phyloP scores from a whole-genome alignment of 2,113 vertebrate species.

The Cyanistes caeruleus region DNA sequence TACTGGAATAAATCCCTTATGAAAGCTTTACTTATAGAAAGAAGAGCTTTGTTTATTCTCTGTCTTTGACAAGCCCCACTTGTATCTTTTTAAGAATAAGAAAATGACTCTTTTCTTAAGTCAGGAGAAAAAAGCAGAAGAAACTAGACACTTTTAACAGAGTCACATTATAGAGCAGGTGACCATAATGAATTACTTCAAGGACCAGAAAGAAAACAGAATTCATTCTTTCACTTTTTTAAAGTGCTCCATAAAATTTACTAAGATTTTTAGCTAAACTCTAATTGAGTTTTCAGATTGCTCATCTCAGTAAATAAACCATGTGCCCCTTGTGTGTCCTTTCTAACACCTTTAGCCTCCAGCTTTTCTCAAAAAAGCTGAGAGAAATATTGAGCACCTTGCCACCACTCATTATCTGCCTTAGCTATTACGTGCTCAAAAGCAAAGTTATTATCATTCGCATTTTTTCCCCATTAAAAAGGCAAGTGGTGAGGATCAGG shows the following conservation, averaged over 20 bases:
- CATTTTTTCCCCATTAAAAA: not conserved
- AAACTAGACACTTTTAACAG: not conserved
- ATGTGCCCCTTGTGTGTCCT: not conserved
- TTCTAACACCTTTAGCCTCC: not conserved
- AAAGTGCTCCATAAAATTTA: not conserved
- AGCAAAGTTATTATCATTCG: not conserved
- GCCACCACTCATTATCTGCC: not conserved
- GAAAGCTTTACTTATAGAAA: not conserved
- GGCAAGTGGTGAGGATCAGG: not conserved
- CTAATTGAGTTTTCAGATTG: not conserved
- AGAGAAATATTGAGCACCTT: not conserved
- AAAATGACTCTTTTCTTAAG: not conserved
- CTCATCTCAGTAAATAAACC: not conserved
- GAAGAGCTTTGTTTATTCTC: not conserved
- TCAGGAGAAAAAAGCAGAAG: not conserved
- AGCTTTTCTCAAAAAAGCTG: not conserved
- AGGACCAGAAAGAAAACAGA: not conserved
- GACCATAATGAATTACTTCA: not conserved
- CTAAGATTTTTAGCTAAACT: not conserved
- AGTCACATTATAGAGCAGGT: not conserved
- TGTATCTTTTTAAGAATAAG: not conserved
- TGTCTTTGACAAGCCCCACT: not conserved
- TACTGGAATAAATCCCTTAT: not conserved
- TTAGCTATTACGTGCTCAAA: not conserved
- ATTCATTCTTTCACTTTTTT: not conserved